A percentile compares a stretch with the other conserved stretches of the same genome.
These are phyloP conservation scores for Polyploca ridens DNA, from an alignment of 2,888 invertebrate genomes.

Conservation along the genomic window DNA sequence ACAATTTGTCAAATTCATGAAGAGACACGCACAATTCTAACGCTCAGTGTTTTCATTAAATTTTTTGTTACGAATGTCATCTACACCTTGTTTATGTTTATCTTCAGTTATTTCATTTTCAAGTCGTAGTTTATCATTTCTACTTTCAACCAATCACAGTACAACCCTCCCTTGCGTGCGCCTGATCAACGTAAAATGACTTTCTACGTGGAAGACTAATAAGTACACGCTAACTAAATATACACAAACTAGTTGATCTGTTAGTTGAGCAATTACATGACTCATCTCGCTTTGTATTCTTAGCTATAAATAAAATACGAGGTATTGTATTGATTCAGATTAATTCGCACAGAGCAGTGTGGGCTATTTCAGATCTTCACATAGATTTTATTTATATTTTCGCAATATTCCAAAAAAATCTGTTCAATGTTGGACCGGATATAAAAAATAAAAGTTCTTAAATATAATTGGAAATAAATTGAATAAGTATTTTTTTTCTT, in stretches of 20 bases:
- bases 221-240: neutral
- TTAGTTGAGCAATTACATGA: neutral
- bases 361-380: neutral
- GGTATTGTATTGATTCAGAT: neutral
- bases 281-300: slow-evolving; percentile 2
- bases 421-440: neutral
- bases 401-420: neutral
- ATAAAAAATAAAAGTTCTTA: neutral
- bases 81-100: no score
- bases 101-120: neutral
- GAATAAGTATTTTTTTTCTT: no score
- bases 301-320: neutral
- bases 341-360: neutral
- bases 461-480: no score
- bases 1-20: no score
- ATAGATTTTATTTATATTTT: no score
- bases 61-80: no score
- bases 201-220: slow-evolving; percentile 2
- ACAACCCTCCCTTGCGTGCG: no score
- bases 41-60: no score
- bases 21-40: no score
- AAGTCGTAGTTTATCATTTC: neutral
- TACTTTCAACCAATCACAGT: neutral
- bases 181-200: neutral
- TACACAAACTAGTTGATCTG: slow-evolving; percentile 1